Evolutionary conservation across 2,888 invertebrate genomes (phyloP).

Genomic region (Galeopsomyia nigrocyanea): DNA sequence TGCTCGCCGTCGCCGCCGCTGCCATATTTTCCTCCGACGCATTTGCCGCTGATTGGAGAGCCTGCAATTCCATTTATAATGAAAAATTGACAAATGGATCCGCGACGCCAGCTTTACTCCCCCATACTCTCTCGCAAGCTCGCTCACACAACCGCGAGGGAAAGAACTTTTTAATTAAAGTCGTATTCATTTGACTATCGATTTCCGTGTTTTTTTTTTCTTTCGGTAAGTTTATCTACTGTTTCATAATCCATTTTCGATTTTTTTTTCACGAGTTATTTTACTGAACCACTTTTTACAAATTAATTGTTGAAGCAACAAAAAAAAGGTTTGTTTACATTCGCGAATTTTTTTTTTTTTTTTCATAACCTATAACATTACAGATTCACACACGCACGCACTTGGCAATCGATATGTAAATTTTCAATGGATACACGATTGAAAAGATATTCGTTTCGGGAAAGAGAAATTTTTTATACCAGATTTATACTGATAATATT

Average conservation of each 20-base stretch:
- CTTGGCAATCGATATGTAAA: too few relatives aligned
- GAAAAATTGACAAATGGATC: conserved; percentile 37
- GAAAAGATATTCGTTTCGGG: too few relatives aligned
- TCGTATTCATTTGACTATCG: conserved; percentile 10
- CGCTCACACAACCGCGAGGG: conserved; percentile 4
- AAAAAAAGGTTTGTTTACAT: too few relatives aligned
- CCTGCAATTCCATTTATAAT: conserved; percentile 51
- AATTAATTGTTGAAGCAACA: too few relatives aligned
- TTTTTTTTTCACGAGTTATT: not conserved
- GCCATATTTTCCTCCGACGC: conserved; percentile 53
- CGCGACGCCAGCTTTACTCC: not conserved
- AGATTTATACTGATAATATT: too few relatives aligned
- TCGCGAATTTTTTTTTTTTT: too few relatives aligned
- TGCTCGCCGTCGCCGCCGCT: conserved; percentile 48
- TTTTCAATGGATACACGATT: too few relatives aligned
- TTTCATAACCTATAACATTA: too few relatives aligned
- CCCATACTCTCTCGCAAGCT: too few relatives aligned
- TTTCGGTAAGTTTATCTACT: not conserved
- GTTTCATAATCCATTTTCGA: conserved; percentile 23
- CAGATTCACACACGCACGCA: too few relatives aligned
- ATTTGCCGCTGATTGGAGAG: conserved; percentile 53
- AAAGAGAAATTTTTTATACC: too few relatives aligned
- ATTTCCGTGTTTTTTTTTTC: not conserved
- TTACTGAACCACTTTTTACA: too few relatives aligned
- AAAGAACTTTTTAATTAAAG: conserved; percentile 36